These are phyloP conservation scores for Ennomos erosarius DNA, from an alignment of 2,888 invertebrate genomes.

Conservation along the genomic window DNA sequence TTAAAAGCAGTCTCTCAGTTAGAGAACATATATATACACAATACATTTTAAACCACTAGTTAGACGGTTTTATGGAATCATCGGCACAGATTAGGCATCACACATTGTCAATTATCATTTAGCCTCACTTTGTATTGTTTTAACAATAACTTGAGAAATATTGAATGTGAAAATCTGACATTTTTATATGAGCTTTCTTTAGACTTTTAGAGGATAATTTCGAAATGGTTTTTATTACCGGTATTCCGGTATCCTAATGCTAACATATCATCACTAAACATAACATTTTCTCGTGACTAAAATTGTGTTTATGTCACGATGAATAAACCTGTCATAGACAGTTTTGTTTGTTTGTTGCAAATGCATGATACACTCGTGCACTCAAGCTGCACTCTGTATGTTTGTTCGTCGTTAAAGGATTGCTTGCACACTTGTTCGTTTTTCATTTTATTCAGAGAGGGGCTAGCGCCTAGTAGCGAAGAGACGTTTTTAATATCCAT, in stretches of 20 bases:
- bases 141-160: no score
- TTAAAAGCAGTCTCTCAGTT: background rate
- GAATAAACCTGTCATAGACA: conserved; percentile 3
- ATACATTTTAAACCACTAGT: no score
- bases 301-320: conserved; percentile 1
- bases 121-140: no score
- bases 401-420: conserved; percentile 9
- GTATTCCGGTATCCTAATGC: no score
- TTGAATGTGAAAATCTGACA: no score
- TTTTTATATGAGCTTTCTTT: no score
- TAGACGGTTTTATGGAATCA: no score
- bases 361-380: conserved; percentile 1
- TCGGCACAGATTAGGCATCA: no score
- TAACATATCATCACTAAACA: no score
- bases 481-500: background rate
- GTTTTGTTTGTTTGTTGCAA: conserved; percentile 6
- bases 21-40: background rate
- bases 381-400: conserved; percentile 6
- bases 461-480: background rate
- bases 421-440: conserved; percentile 1
- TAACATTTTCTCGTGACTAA: background rate
- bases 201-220: no score
- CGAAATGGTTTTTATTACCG: no score
- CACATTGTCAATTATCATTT: no score
- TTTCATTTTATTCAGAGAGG: background rate